Base-by-base conservation (phyloP, 2,113 vertebrate genomes). In the Onychorhynchus coronatus region DNA sequence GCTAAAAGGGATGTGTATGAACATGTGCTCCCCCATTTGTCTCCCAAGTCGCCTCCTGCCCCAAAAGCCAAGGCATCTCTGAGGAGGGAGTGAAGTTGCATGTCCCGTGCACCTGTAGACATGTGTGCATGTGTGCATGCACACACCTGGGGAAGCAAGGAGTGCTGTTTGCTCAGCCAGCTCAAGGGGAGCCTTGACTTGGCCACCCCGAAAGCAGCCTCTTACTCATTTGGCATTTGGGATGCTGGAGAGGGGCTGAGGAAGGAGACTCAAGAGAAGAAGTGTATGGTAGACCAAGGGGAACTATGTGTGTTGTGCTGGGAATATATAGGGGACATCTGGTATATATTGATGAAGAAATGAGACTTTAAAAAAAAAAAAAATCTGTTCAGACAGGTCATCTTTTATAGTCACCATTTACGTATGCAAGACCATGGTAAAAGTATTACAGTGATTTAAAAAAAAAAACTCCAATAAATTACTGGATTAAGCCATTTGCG, bases 101-200 rank as follows among this genome's bases (percentile, higher is more conserved):
- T 42, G n/a, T 71, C 12, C 23, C n/a, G 3, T 16, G 17, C 13
- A 31, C 9, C 31, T 47, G 14, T 24, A 31, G 47, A 14, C 19
- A 2, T 5, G 55, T 18, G 33, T 19, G 2, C 0, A 0, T 18
- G 11, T 46, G 21, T 7, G 3, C 28, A 28, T 7, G 3, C 28
- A 28, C 5, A 16, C 8, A 17, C 24, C 12, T 56, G 11, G 7
- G 42, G 50, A 22, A 62, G 65, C 2, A 13, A 37, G 25, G 35
- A 72, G 16, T 63, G 70, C 61, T 11, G 9, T 85, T 85, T 78
- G 33, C 44, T 85, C 24, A 72, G 18, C 27, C 31, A n/a, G 27
- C 8, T 23, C 8, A 47, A 41, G 79, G 44, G 24, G 2, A 56
- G 7, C 72, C 31, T 79, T 88, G 31, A 25, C 19, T 13, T 63